Percentiles rank a stretch among this genome's conserved stretches.
Conservation (phyloP, 1,140 invertebrate species). For the Hermetia illucens region DNA sequence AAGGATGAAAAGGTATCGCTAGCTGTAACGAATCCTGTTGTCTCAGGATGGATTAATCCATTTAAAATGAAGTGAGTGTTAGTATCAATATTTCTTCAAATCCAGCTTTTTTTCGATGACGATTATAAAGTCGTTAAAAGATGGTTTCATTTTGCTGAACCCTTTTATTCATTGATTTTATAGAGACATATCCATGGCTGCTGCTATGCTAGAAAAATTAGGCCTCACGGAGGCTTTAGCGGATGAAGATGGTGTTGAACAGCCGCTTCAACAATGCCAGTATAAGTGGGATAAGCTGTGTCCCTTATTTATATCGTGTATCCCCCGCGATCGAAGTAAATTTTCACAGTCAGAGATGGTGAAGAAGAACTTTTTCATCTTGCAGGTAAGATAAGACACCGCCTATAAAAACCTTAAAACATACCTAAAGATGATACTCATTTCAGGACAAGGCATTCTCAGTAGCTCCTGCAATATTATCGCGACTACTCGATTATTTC, state of each 20-base stretch:
- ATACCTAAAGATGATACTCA: not conserved
- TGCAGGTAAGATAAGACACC: slow-evolving; percentile 42
- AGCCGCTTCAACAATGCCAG: slow-evolving; percentile 33
- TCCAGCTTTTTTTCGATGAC: not conserved
- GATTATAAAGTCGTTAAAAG: too few species aligned
- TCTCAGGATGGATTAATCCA: slow-evolving; percentile 63
- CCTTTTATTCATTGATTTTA: slow-evolving; percentile 3
- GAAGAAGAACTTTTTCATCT: slow-evolving; percentile 30
- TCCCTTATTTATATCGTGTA: slow-evolving; percentile 51
- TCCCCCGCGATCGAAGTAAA: slow-evolving; percentile 32
- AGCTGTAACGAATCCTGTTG: slow-evolving; percentile 39
- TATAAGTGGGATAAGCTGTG: slow-evolving; percentile 53
- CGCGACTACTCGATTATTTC: slow-evolving; percentile 44
- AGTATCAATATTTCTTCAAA: too few species aligned
- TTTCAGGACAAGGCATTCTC: slow-evolving; percentile 58
- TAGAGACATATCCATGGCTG: slow-evolving; percentile 19
- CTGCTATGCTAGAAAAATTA: slow-evolving; percentile 14
- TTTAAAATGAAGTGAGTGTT: slow-evolving; percentile 47
- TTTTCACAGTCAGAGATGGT: slow-evolving; percentile 36
- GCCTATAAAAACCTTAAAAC: not conserved
- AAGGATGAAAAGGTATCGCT: slow-evolving; percentile 46
- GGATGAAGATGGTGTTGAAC: slow-evolving; percentile 16
- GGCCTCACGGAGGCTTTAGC: slow-evolving; percentile 18
- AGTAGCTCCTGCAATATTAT: slow-evolving; percentile 53
- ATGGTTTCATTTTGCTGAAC: too few species aligned